Evolutionary conservation across 1,140 invertebrate species (phyloP).

Genomic region (Aphaenogaster ashmeadi): DNA sequence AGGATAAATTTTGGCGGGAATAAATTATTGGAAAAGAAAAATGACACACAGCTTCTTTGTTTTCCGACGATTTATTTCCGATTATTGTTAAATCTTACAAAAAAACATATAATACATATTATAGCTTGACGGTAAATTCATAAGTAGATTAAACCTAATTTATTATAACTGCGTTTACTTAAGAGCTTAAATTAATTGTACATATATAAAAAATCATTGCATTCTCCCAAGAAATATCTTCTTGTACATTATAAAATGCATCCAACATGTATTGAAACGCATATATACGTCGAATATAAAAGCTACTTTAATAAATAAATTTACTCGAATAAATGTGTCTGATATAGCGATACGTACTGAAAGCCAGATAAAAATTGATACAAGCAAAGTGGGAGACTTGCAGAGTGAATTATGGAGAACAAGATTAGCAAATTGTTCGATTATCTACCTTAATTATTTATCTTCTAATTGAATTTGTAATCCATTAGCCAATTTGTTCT

Average conservation of each 20-base stretch:
- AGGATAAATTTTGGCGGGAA: neutral
- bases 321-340: slow-evolving; percentile 12
- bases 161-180: slow-evolving; percentile 73
- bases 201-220: slow-evolving; percentile 65
- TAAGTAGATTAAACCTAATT: slow-evolving; percentile 71
- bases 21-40: neutral
- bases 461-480: slow-evolving; percentile 23
- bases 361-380: neutral
- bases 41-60: neutral
- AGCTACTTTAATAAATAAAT: slow-evolving; percentile 12
- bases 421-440: neutral
- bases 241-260: slow-evolving; percentile 10
- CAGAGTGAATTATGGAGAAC: neutral
- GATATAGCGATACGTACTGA: neutral
- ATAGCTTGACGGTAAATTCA: slow-evolving; percentile 81
- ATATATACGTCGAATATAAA: neutral
- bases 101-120: slow-evolving; percentile 86
- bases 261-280: slow-evolving; percentile 14
- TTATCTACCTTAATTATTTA: slow-evolving; percentile 8
- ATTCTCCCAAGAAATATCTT: slow-evolving; percentile 7
- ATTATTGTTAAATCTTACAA: slow-evolving; percentile 85
- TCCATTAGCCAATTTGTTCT: neutral
- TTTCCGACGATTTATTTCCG: slow-evolving; percentile 82
- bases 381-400: neutral
- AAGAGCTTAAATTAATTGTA: slow-evolving; percentile 80